Percentiles rank a stretch among this genome's conserved stretches.
phyloP scores from a whole-genome alignment of 2,113 vertebrate species.

The Strix uralensis region DNA sequence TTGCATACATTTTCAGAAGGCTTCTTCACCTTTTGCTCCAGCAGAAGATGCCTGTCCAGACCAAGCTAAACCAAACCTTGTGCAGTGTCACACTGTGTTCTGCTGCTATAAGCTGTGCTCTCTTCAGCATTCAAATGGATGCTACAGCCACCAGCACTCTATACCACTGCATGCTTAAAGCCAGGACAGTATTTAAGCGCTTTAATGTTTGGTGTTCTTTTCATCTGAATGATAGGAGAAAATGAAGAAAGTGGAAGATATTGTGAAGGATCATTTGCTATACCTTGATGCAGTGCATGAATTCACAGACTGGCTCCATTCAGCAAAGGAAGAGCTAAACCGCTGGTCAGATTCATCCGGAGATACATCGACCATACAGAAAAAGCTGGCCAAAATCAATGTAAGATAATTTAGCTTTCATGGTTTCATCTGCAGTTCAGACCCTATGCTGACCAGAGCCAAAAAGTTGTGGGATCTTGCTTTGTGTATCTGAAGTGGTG shows the following conservation, averaged over 20 bases:
- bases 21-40: not conserved
- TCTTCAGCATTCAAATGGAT: not conserved
- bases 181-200: not conserved
- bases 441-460: not conserved
- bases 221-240: constrained; percentile 77
- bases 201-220: not conserved
- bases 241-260: constrained; percentile 86
- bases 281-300: constrained; percentile 92
- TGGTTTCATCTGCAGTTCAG: not conserved
- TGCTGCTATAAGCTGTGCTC: not conserved
- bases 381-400: constrained; percentile 88
- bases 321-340: constrained; percentile 94
- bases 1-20: not conserved
- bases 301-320: constrained; percentile 94
- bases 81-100: not conserved
- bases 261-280: constrained; percentile 90
- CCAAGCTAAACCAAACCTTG: not conserved
- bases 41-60: not conserved
- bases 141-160: not conserved
- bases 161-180: not conserved
- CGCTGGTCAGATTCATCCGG: constrained; percentile 92
- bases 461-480: not conserved
- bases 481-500: not conserved
- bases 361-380: constrained; percentile 81
- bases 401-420: constrained; percentile 70